Evolutionary conservation across 2,113 vertebrate genomes (phyloP), one percentile per base, ranked within the genome.

Genomic region (Prinia subflava): DNA sequence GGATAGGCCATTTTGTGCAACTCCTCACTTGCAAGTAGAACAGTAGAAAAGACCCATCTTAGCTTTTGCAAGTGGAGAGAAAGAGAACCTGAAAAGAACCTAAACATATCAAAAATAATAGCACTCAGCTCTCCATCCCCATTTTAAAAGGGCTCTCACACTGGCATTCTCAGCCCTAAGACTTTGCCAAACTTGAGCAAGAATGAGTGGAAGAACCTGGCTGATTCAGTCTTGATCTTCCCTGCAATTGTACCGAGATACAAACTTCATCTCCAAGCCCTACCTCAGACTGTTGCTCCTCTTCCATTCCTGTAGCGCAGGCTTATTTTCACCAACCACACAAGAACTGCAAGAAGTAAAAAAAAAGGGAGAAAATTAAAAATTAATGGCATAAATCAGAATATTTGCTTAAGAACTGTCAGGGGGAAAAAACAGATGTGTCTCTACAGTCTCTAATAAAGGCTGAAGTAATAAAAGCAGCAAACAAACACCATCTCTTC

Each of bases 251-350:
- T 78, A 78, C 56, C 15, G 14, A 69, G 33, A 73, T 42, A 74
- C 35, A 81, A 73, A 56, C 25, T 62, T 70, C 9, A 50, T 24
- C 31, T 85, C 37, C 67, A 92, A 79, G 46, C 33, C 95, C 63
- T 97, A 98, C 97, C 97, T 97, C 97, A 21, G 94, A 80, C 79
- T 94, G 96, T 94, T 96, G 96, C 35, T 97, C 94, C 90, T 94
- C 94, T 84, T 97, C 89, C 97, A 97, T 97, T 69, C 46, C 80
- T 79, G 73, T 52, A 91, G 74, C 0, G 65, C 28, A 62, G 75
- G 30, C 46, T 93, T 86, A 63, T 68, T 90, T 86, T 87, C 94
- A 87, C 63, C 60, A 91, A 86, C 18, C 57, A 69, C 83, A 74
- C 56, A 77, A 90, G 63, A 91, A 83, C 97, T 97, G 91, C 25